Conservation (phyloP, 2,797 vertebrate species). For the Moxostoma hubbsi region DNA sequence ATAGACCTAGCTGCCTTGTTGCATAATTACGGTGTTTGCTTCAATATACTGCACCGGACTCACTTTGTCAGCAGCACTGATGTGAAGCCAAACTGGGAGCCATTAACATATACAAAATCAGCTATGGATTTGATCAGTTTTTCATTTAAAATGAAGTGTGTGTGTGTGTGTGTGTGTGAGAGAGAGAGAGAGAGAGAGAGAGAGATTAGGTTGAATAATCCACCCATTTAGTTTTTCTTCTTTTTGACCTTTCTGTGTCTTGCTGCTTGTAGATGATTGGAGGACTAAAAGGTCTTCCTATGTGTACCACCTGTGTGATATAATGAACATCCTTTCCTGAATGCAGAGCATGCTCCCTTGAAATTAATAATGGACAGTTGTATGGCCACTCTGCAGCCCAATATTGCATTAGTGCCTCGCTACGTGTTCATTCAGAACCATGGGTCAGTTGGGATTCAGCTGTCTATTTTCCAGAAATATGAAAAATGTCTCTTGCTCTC, state of each 20-base stretch:
- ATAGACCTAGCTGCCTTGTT: background rate
- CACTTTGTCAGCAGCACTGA: constrained; percentile 48
- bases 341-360: background rate
- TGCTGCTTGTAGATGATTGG: constrained; percentile 40
- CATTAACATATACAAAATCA: background rate
- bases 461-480: background rate
- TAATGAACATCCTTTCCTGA: constrained; percentile 41
- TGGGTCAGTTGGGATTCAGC: constrained; percentile 14
- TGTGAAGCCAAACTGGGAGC: background rate
- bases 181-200: too few relatives aligned
- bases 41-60: constrained; percentile 8
- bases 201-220: background rate
- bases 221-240: too few relatives aligned
- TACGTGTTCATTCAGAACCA: constrained; percentile 40
- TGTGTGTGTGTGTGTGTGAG: background rate
- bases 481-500: background rate
- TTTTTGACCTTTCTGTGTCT: too few relatives aligned
- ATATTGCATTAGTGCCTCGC: background rate
- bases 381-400: constrained; percentile 11
- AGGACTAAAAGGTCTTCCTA: background rate
- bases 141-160: constrained; percentile 25
- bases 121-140: background rate
- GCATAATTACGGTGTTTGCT: background rate
- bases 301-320: constrained; percentile 2
- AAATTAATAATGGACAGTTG: constrained; percentile 49